Evolutionary conservation across 2,113 vertebrate species (phyloP).

Genomic region (Clarias magur): DNA sequence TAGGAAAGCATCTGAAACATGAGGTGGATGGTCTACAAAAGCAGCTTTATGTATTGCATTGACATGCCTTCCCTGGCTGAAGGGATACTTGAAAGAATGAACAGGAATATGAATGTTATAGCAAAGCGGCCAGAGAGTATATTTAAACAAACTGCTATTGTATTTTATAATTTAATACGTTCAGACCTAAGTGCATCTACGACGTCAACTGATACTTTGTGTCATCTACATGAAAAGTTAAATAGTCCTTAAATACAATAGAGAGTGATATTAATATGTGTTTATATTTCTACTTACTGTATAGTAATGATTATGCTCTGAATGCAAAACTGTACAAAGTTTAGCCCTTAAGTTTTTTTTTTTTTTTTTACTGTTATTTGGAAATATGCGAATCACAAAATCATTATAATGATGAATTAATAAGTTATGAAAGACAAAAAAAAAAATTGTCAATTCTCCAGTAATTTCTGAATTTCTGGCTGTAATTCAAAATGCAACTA

Average conservation of each 20-base stretch:
- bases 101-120: not conserved
- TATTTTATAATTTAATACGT: not conserved
- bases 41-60: not conserved
- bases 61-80: not conserved
- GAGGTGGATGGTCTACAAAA: not conserved
- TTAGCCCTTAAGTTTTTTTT: not conserved
- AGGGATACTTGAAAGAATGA: not conserved
- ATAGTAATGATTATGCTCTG: not conserved
- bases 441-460: not conserved
- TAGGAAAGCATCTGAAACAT: too few relatives aligned
- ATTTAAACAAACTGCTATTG: not conserved
- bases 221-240: not conserved
- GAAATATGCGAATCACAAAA: not conserved
- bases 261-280: not conserved
- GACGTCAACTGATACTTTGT: not conserved
- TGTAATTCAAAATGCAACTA: not conserved
- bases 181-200: not conserved
- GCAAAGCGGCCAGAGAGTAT: not conserved
- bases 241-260: not conserved
- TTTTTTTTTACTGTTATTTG: not conserved
- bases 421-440: not conserved
- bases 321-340: not conserved
- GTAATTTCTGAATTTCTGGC: not conserved
- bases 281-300: not conserved
- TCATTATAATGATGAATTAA: not conserved